Evolutionary conservation across 2,797 vertebrate genomes (phyloP), one percentile per base, ranked within the genome.

Genomic region (Lepus oiostolus): DNA sequence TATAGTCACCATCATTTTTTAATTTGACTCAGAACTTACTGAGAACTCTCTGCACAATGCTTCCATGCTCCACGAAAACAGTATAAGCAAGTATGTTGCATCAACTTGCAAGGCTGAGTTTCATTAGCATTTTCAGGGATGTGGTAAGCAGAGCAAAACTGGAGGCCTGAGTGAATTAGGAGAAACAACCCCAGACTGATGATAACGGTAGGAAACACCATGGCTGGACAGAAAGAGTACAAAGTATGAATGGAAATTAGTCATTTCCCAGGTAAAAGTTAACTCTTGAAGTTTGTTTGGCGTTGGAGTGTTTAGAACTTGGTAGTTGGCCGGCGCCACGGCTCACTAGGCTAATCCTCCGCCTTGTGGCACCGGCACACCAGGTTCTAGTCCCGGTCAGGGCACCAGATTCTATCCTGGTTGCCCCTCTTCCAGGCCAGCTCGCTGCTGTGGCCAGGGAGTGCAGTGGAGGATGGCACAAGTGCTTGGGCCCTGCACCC

Each of bases 21-120:
- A 85, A 70, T 93, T 85, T 50, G 28, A 2, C 16, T 81, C 28
- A 35, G 35, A 82, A 47, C 71, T 90, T 50, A 80, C 30, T 72
- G 21, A 85, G 62, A 92, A 93, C 4, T 88, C 52, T 38, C 22
- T 63, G 9, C 21, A 54, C 68, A 94, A 77, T 92, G 82, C 80
- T 65, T 52, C 17, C 14, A 60, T 88, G 50, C 28, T 77, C 6
- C 50, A 68, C 86, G 93, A 91, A 19, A 38, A 58, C n/a, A 58
- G 4, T 83, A 47, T 47, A 24, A 85, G 8, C 54, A 84, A 76
- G 50, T 76, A 71, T 19, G 17, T n/a, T 89, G 26, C 24, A 88
- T 84, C n/a, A 85, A 72, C 70, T 91, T 75, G 6, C 4, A 74
- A 86, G 13, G 17, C 26, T 74, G 35, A 93, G 54, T 84, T 90